Evolutionary conservation across 2,888 invertebrate genomes (phyloP).

Genomic region (Agrypnus murinus): DNA sequence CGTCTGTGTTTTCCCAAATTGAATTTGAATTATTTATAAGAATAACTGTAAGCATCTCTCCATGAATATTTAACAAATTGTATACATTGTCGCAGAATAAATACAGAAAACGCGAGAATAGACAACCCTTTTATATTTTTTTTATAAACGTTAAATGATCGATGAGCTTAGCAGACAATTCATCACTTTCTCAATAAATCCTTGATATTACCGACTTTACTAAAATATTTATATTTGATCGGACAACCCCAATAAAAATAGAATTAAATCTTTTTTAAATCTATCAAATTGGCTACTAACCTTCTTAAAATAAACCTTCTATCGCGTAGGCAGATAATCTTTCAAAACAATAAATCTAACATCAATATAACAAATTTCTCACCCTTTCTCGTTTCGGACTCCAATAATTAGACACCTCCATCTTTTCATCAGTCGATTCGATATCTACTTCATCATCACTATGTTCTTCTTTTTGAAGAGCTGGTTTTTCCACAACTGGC

Average conservation of each 20-base stretch:
- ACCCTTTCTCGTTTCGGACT: conserved; percentile 74
- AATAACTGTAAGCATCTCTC: conserved; percentile 63
- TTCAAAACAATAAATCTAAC: too few species aligned
- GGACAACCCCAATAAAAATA: too few species aligned
- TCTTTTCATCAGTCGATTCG: conserved; percentile 88
- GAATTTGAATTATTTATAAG: conserved; percentile 69
- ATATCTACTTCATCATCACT: conserved; percentile 91
- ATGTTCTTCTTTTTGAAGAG: conserved; percentile 73
- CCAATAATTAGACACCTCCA: conserved; percentile 69
- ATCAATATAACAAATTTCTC: too few species aligned
- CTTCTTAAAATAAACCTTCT: too few species aligned
- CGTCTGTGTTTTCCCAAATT: conserved; percentile 67
- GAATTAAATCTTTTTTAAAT: too few species aligned
- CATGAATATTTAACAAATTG: conserved; percentile 48
- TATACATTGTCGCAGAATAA: conserved; percentile 39
- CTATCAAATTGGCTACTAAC: too few species aligned
- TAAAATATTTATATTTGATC: too few species aligned
- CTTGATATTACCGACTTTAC: too few species aligned
- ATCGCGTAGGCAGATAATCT: too few species aligned
- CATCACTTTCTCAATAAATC: too few species aligned
- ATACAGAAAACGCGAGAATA: conserved; percentile 35
- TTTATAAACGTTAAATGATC: too few species aligned
- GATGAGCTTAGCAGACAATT: too few species aligned
- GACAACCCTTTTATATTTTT: conserved; percentile 22
- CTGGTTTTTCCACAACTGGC: conserved; percentile 64